These are phyloP conservation scores for Geococcyx californianus DNA, from an alignment of 2,113 vertebrate genomes.

Conservation along the genomic window DNA sequence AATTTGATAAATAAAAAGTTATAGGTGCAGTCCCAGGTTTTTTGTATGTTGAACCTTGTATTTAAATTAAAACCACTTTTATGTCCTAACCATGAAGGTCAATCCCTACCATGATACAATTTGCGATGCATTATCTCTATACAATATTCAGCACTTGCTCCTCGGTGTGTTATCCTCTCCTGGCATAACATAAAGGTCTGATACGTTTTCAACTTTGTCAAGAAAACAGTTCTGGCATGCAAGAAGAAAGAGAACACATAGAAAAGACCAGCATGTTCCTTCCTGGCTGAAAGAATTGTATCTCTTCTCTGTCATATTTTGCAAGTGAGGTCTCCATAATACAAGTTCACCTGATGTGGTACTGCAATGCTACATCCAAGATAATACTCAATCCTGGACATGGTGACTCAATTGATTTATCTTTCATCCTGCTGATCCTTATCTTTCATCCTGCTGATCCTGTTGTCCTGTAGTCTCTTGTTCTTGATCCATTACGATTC, in stretches of 20 bases:
- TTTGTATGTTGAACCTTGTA: neutral
- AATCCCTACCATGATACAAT: neutral
- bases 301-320: neutral
- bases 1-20: too few relatives aligned
- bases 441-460: neutral
- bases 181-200: neutral
- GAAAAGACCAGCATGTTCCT: neutral
- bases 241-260: neutral
- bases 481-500: neutral
- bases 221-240: neutral
- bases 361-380: neutral
- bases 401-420: neutral
- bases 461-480: neutral
- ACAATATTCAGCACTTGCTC: neutral
- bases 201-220: neutral
- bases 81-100: neutral
- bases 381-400: neutral
- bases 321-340: neutral
- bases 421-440: neutral
- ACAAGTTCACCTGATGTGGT: neutral
- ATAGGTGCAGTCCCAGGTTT: too few relatives aligned
- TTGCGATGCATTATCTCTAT: neutral
- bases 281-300: neutral
- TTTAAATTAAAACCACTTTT: neutral
- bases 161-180: neutral